Base-by-base conservation (phyloP, 2,888 invertebrate genomes). In the Loripinus fragilis region DNA sequence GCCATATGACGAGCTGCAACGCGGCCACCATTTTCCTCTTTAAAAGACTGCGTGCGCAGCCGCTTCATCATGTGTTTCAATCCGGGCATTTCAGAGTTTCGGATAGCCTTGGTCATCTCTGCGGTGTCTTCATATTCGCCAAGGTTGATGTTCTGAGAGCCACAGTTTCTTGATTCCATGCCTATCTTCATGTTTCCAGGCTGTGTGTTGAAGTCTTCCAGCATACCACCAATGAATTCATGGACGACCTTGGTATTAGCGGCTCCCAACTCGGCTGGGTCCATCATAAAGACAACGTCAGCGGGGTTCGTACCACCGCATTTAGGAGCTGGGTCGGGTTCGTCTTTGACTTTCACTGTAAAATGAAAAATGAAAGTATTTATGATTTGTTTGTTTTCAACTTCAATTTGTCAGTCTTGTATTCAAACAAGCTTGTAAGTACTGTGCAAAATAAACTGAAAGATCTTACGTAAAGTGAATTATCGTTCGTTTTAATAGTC, bases 201-300 rank as follows among this genome's bases (percentile, higher is more conserved):
- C 15, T 82, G 83, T 71, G 89, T 85, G 68, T 86, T 86, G 74
- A 90, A 89, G 48, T 87, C 79, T 12, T 83, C 67, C 10, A 87
- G 74, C 8, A 90, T 65, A 23, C 83, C 74, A 8, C 80, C 74
- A 8, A 91, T 85, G 76, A 90, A 91, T 12, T 76, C 69, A 45
- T 82, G 78, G 5, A 90, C 77, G 10, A 50, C 66, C 0, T 30
- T 48, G 8, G 85, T 78, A 20, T 87, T 74, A 5, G 38, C 30
- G 0, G 70, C 20, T 17, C 88, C 87, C 69, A 88, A 52, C 10
- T 78, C 80, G 2, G 77, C 70, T 3, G 86, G 80, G 64, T 91
- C 88, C 52, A 90, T 81, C 15, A 89, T 78, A 69, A 92, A 91
- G 78, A 91, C 85, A 20, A 91, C 86, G 71, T 92, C 91, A 23